Evolutionary conservation across 2,888 invertebrate species (phyloP).

Genomic region (Cybosia mesomella): DNA sequence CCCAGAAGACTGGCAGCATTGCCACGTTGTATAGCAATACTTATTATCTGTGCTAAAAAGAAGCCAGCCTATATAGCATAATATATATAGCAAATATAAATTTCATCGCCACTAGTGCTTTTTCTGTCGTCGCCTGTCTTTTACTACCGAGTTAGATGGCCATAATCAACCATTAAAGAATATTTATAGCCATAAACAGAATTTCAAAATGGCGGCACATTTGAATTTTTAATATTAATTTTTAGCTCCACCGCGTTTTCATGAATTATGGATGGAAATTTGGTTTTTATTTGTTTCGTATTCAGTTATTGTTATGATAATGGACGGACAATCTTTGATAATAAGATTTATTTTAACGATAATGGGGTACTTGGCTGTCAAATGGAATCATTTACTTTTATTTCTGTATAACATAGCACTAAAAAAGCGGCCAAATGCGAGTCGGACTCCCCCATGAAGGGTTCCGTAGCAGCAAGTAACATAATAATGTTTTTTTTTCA

Average conservation of each 20-base stretch:
- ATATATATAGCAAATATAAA: background rate
- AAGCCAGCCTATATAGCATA: no score
- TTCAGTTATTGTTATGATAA: conserved; percentile 14
- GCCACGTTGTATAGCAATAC: no score
- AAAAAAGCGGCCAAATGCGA: no score
- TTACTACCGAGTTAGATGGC: conserved; percentile 37
- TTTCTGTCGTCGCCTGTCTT: conserved; percentile 39
- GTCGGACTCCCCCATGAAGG: no score
- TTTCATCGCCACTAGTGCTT: conserved; percentile 1
- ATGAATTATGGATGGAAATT: conserved; percentile 36
- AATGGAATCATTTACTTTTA: no score
- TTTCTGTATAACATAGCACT: no score
- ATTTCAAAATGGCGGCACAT: conserved; percentile 45
- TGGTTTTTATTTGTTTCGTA: conserved; percentile 24
- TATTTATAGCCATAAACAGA: conserved; percentile 56
- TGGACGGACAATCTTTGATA: background rate
- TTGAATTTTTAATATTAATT: conserved; percentile 55
- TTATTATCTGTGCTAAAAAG: no score
- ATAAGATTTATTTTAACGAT: background rate
- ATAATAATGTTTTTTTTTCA: no score
- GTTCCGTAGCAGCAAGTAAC: no score
- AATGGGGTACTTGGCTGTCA: background rate
- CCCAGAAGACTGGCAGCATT: no score
- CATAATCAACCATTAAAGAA: conserved; percentile 44
- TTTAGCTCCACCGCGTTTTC: conserved; percentile 12